phyloP scores from a whole-genome alignment of 2,797 vertebrate species.

The Tangara arthus region DNA sequence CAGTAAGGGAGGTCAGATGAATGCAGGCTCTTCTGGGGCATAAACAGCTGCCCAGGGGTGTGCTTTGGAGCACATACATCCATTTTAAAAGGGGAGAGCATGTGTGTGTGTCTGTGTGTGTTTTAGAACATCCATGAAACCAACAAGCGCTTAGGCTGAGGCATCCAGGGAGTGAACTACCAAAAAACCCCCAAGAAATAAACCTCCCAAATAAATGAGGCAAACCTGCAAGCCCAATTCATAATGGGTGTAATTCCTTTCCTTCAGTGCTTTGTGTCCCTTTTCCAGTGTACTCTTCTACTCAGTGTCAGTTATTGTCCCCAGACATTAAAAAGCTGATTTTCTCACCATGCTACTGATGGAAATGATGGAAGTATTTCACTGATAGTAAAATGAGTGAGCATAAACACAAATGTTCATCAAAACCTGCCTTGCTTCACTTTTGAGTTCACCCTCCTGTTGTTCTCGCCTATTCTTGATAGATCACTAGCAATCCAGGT shows the following conservation, averaged over 20 bases:
- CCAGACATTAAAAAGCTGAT: background rate
- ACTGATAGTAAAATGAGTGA: background rate
- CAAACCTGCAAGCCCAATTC: background rate
- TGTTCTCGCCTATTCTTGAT: background rate
- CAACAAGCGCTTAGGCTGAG: background rate
- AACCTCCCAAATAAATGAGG: background rate
- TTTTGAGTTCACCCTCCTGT: background rate
- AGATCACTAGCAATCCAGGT: background rate
- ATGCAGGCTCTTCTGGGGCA: background rate
- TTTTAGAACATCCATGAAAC: background rate
- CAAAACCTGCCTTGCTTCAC: conserved; percentile 2
- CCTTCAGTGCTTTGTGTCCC: background rate
- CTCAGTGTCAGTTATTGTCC: background rate
- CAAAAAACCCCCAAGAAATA: background rate
- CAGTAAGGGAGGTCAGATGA: background rate
- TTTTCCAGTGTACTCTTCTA: background rate
- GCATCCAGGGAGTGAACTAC: background rate
- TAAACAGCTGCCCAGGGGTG: background rate
- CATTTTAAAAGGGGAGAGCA: background rate
- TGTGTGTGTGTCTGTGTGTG: background rate
- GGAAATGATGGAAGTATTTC: background rate
- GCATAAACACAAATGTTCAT: background rate
- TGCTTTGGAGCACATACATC: background rate
- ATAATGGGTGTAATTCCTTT: background rate
- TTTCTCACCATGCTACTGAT: background rate